A percentile compares a stretch with the other conserved stretches of the same genome.
Conservation (phyloP, 2,888 invertebrate genomes). For the Colostygia pectinataria region DNA sequence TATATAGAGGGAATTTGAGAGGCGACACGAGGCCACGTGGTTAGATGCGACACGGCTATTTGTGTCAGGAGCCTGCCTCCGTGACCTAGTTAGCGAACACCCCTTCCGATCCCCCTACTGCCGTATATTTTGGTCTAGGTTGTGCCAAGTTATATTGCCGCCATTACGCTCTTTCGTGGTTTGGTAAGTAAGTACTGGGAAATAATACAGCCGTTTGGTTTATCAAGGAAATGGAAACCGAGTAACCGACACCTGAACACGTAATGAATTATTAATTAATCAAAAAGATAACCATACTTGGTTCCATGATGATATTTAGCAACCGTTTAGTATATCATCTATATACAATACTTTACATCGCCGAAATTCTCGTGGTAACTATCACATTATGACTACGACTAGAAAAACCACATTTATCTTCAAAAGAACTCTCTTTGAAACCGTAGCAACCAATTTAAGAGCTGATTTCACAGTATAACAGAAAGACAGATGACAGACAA, state of each 20-base stretch:
- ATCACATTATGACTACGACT: too few species aligned
- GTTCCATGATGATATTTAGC: too few species aligned
- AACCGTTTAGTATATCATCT: too few species aligned
- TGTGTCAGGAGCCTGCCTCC: slow-evolving; percentile 80
- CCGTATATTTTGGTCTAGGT: slow-evolving; percentile 76
- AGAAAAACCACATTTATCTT: too few species aligned
- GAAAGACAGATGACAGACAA: too few species aligned
- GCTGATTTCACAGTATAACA: too few species aligned
- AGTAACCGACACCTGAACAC: neutral
- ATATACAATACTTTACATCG: too few species aligned
- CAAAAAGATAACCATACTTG: too few species aligned
- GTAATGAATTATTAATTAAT: too few species aligned
- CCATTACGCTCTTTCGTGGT: slow-evolving; percentile 39
- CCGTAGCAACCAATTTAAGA: too few species aligned
- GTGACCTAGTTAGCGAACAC: slow-evolving; percentile 74
- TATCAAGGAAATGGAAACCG: neutral
- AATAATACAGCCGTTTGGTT: slow-evolving; percentile 5
- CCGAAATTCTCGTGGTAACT: too few species aligned
- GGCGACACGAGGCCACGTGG: slow-evolving; percentile 66
- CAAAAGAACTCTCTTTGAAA: too few species aligned
- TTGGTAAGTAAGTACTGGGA: slow-evolving; percentile 25
- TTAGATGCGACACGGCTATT: slow-evolving; percentile 72
- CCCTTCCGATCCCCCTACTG: slow-evolving; percentile 60
- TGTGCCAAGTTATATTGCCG: slow-evolving; percentile 56
- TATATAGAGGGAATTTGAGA: slow-evolving; percentile 52